A percentile compares a stretch with the other conserved stretches of the same genome.
phyloP scores from a whole-genome alignment of 2,113 vertebrate species.

The Paraplagusia blochii region DNA sequence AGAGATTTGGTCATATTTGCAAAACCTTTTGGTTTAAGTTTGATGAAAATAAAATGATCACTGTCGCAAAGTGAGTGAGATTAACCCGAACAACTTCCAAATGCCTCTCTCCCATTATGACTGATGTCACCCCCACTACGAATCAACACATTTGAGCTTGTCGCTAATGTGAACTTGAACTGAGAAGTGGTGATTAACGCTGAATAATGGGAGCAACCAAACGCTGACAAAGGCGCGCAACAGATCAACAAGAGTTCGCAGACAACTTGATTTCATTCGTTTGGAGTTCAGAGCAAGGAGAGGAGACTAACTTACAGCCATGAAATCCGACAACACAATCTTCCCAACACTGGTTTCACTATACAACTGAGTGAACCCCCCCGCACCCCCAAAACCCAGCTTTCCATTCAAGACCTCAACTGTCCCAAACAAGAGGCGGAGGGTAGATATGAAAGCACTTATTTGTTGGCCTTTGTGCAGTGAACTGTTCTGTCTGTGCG shows the following conservation, averaged over 20 bases:
- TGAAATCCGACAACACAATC: constrained; percentile 41
- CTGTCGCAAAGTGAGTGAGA: not conserved
- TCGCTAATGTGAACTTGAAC: not conserved
- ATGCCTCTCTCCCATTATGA: not conserved
- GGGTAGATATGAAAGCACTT: constrained; percentile 70
- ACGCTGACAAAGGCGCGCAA: constrained; percentile 6
- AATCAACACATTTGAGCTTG: constrained; percentile 1
- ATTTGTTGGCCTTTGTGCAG: constrained; percentile 68
- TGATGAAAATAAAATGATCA: not conserved
- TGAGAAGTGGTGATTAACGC: constrained; percentile 6
- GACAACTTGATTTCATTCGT: constrained; percentile 18
- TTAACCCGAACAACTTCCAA: constrained; percentile 1
- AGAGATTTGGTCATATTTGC: not conserved
- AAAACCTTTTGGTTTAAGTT: not conserved
- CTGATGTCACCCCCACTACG: not conserved
- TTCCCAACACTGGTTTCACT: constrained; percentile 47
- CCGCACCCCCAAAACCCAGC: constrained; percentile 23
- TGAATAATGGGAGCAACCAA: constrained; percentile 12
- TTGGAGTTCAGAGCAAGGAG: constrained; percentile 5
- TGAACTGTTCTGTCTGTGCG: constrained; percentile 46
- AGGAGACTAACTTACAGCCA: constrained; percentile 21
- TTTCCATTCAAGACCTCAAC: constrained; percentile 57
- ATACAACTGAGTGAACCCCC: constrained; percentile 34
- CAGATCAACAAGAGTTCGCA: constrained; percentile 17
- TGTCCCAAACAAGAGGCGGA: constrained; percentile 57